Percentiles rank a stretch among this genome's conserved stretches.
Conservation (phyloP, 2,797 vertebrate species). For the Sebastes miniatus region DNA sequence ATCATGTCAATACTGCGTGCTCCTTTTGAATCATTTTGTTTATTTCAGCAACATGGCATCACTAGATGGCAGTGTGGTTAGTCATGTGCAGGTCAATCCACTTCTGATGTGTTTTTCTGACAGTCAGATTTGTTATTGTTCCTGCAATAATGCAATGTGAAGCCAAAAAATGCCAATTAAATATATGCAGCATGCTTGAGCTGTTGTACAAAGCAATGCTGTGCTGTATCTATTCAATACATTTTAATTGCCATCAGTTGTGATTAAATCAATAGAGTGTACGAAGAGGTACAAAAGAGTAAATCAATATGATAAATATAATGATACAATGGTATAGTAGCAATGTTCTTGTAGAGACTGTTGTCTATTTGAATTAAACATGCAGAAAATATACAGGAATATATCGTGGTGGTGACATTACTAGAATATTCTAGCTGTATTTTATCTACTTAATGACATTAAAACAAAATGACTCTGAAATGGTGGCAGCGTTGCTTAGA, state of each 20-base stretch:
- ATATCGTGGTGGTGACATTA: background rate
- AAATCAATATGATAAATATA: background rate
- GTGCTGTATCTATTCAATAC: background rate
- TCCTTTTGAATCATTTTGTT: background rate
- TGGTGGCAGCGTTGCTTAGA: background rate
- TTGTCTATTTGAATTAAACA: background rate
- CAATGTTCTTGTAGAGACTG: background rate
- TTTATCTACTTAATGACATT: background rate
- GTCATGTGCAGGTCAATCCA: background rate
- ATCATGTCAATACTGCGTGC: background rate
- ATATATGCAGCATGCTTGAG: background rate
- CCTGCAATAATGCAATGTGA: background rate
- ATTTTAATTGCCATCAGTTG: background rate
- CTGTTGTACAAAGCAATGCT: background rate
- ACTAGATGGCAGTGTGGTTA: constrained; percentile 65
- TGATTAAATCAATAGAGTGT: background rate
- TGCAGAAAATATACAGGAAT: background rate
- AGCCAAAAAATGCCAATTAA: background rate
- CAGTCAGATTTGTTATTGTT: background rate
- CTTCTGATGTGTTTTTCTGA: background rate
- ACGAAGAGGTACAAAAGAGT: background rate
- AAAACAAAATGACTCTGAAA: constrained; percentile 10
- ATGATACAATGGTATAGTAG: background rate
- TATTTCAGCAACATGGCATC: constrained; percentile 11
- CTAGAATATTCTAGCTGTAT: background rate